Evolutionary conservation across 2,888 invertebrate species (phyloP).

Genomic region (Lutraria lutraria): DNA sequence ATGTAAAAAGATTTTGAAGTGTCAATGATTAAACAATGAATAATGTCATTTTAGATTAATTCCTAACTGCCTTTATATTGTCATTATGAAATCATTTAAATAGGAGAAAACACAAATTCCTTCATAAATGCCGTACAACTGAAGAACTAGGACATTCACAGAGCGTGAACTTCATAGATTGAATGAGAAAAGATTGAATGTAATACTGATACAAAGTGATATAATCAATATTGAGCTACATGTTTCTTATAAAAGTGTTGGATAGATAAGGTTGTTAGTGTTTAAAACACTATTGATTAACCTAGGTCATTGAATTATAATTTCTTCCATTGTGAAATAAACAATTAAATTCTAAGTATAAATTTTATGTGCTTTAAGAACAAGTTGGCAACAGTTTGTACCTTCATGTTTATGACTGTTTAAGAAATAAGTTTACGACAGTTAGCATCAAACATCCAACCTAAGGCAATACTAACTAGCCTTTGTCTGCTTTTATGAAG

Average conservation of each 20-base stretch:
- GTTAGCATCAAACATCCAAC: neutral
- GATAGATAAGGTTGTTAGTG: neutral
- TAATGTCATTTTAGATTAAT: no score
- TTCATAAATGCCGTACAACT: neutral
- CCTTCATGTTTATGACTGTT: neutral
- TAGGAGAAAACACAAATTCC: neutral
- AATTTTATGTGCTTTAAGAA: neutral
- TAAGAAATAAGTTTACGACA: neutral
- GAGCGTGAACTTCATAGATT: neutral
- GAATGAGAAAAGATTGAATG: neutral
- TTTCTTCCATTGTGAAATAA: neutral
- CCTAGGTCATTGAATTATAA: neutral
- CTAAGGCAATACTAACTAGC: no score
- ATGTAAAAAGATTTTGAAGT: no score
- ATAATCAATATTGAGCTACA: neutral
- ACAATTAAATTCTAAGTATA: neutral
- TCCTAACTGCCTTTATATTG: neutral
- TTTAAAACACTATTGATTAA: neutral
- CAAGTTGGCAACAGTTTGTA: neutral
- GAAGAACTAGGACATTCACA: neutral
- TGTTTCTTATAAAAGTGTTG: neutral
- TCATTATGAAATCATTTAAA: neutral
- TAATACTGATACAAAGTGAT: conserved; percentile 4
- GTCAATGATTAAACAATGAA: no score
- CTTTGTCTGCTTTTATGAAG: no score